Conservation (phyloP, 2,888 invertebrate genomes). For the Cheilosia vulpina region DNA sequence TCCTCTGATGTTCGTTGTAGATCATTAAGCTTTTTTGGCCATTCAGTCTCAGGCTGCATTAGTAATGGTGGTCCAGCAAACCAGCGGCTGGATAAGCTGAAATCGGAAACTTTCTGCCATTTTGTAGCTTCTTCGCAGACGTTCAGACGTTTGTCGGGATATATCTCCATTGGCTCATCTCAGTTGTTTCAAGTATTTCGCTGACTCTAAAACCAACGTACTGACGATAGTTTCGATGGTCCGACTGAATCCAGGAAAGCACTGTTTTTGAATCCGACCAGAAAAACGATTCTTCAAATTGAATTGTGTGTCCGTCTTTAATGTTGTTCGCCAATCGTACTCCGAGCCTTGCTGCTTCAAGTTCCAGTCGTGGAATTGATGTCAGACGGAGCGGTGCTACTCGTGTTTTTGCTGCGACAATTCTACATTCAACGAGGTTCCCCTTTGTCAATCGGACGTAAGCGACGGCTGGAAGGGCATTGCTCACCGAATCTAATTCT, state of each 20-base stretch:
- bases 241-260: constrained; percentile 75
- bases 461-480: constrained; percentile 75
- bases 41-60: background rate
- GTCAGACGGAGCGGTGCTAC: constrained; percentile 70
- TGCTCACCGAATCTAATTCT: background rate
- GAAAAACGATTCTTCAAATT: constrained; percentile 50
- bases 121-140: background rate
- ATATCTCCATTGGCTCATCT: background rate
- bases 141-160: background rate
- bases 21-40: background rate
- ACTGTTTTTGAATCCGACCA: constrained; percentile 78
- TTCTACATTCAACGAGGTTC: too few relatives aligned
- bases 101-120: background rate
- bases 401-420: too few relatives aligned
- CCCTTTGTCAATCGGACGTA: constrained; percentile 71
- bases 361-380: constrained; percentile 76
- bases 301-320: constrained; percentile 38
- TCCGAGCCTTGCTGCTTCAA: constrained; percentile 76
- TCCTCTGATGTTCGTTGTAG: background rate
- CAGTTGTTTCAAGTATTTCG: constrained; percentile 34
- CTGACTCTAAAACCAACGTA: constrained; percentile 75
- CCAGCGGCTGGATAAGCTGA: background rate
- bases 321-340: constrained; percentile 58
- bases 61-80: background rate
- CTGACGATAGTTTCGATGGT: constrained; percentile 71